Evolutionary conservation across 2,888 invertebrate genomes (phyloP), one percentile per base, ranked within the genome.

Genomic region (Idaea aversata): DNA sequence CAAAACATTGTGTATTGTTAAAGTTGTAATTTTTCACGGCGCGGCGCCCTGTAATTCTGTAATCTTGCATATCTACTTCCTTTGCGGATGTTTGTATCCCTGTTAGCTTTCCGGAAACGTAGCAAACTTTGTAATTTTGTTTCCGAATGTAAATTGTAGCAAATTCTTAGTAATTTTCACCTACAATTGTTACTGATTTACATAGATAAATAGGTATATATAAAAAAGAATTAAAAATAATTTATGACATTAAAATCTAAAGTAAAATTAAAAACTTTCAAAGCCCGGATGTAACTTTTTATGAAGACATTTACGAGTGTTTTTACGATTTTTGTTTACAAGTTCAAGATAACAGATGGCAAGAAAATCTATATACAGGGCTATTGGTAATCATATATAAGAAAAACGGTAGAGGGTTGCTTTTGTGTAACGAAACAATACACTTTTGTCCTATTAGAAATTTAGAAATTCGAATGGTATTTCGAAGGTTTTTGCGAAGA

Each of bases 191-290:
- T 15, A 15, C 16, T 59, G 15, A 59, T 59, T 59, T 3, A 57
- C 15, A 15, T 57, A 15, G 57, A 15, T n/a, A n/a, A n/a, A n/a
- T n/a, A n/a, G n/a, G n/a, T n/a, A n/a, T n/a, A n/a, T n/a, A 4
- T 10, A 58, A 58, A 58, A 58, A n/a, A 15, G 6, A 58, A 13
- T 5, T n/a, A 5, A 13, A 58, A 6, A 58, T 58, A 16, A 15
- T 58, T 59, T 59, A 15, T 16, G 0, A 15, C 15, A 59, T 15
- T 6, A 15, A 15, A 59, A 15, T 15, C 16, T 59, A 1, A 15
- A 59, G 58, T 59, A 59, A 59, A 59, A 16, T 59, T 16, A 59
- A 59, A 59, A 59, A 15, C 15, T 59, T 59, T 59, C 16, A 15
- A 58, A 58, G 58, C 58, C 58, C 15, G 58, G 6, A 15, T 16